Base-by-base conservation (phyloP, 1,140 invertebrate species). In the Asobara japonica region DNA sequence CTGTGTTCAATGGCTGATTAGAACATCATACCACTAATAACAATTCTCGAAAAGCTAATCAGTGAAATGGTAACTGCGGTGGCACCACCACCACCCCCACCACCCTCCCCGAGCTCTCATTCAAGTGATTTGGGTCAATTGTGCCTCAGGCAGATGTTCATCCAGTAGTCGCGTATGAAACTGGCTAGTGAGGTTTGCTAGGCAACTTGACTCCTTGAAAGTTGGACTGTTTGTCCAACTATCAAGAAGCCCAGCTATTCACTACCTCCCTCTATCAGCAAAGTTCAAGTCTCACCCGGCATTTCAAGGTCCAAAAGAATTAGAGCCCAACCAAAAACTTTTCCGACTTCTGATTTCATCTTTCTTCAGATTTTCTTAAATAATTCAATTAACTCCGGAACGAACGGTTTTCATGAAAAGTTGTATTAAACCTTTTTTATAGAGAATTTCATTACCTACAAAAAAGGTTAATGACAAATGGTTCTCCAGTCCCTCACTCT, bases 141-240 rank as follows among this genome's bases (percentile, higher is more conserved):
- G 30, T 41, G 20, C 31, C 33, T 10, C 64, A 65, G 33, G 64
- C 64, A 36, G 64, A 65, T 65, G 64, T 65, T 31, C 64, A 65
- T 65, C 61, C 33, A 29, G 25, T 20, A 33, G 25, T 27, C 16
- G 27, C 64, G 30, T 41, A 36, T 65, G 13, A 22, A 16, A 38
- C 31, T 20, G 18, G 33, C 30, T 18, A 2, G n/a, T 51, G 51
- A 22, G 33, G 18, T 18, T 38, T 0, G 13, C 31, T n/a, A n/a
- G 20, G 20, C 64, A 65, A 8, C 64, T 64, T 64, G 61, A 64
- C 64, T 65, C 30, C 64, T 65, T 41, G 33, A 65, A 65, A 65
- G 33, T 65, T 41, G 33, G 30, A 36, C 20, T 65, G 22, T 65
- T 65, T 38, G 64, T 38, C 30, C 51, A 27, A 56, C 51, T 56